phyloP scores from a whole-genome alignment of 2,113 vertebrate species.

The Psammodynastes pulverulentus region DNA sequence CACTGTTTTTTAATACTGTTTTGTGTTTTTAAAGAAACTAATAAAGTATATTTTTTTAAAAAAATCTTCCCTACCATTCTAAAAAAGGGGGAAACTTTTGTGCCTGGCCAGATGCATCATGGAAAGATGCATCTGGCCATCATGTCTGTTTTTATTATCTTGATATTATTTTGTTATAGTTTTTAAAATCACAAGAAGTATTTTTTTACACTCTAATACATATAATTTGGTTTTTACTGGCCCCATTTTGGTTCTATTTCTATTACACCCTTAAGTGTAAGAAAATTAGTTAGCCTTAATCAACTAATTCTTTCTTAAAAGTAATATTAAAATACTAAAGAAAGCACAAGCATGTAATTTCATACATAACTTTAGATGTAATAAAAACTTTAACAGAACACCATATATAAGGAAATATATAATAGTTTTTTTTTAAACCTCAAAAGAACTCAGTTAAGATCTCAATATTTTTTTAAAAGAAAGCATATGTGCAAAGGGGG shows the following conservation, averaged over 20 bases:
- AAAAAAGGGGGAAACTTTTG: not conserved
- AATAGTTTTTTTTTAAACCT: not conserved
- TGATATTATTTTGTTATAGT: not conserved
- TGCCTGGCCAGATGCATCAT: no score
- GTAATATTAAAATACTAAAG: not conserved
- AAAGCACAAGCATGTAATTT: conserved; percentile 34
- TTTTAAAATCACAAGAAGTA: not conserved
- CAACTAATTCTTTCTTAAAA: not conserved
- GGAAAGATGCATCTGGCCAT: not conserved
- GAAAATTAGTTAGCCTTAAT: no score
- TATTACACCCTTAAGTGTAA: not conserved
- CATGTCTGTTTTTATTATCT: not conserved
- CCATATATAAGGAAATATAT: conserved; percentile 17
- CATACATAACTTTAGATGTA: not conserved
- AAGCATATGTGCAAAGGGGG: not conserved
- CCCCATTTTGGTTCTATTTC: not conserved
- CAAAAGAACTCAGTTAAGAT: not conserved
- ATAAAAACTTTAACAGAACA: not conserved
- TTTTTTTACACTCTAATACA: not conserved
- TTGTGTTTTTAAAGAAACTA: no score
- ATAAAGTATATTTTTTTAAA: no score
- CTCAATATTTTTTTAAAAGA: not conserved
- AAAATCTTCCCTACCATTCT: not conserved
- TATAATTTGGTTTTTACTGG: not conserved
- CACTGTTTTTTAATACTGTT: no score